phyloP scores from a whole-genome alignment of 2,797 vertebrate genomes.

The Cirrhinus mrigala region DNA sequence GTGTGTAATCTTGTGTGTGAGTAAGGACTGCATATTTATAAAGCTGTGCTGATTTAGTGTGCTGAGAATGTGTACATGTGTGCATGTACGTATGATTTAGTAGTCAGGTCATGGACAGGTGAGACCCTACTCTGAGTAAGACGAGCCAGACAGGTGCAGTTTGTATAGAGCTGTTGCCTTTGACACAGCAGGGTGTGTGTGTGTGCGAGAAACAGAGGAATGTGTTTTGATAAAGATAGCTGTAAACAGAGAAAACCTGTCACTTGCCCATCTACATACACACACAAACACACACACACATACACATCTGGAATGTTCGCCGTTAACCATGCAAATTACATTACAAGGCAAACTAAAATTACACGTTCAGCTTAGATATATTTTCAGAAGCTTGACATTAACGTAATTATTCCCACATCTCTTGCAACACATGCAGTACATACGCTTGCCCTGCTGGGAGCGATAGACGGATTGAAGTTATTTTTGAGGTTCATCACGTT shows the following conservation, averaged over 20 bases:
- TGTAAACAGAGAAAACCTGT: constrained; percentile 49
- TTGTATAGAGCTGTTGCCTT: constrained; percentile 51
- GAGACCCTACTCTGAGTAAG: constrained; percentile 39
- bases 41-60: constrained; percentile 46
- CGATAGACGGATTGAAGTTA: constrained; percentile 13
- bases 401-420: constrained; percentile 35
- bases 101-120: constrained; percentile 52
- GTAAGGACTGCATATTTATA: constrained; percentile 41
- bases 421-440: constrained; percentile 17
- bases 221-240: constrained; percentile 52
- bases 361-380: constrained; percentile 18
- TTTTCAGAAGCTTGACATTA: constrained; percentile 45
- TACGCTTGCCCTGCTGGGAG: not conserved
- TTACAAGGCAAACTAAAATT: constrained; percentile 36
- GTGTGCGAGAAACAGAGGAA: constrained; percentile 40
- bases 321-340: constrained; percentile 31
- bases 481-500: constrained; percentile 32
- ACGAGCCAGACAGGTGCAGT: constrained; percentile 40
- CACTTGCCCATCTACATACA: constrained; percentile 29
- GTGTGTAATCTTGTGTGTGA: constrained; percentile 33
- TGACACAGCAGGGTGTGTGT: constrained; percentile 50
- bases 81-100: constrained; percentile 49
- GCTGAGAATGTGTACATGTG: constrained; percentile 41
- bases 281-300: not conserved
- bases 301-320: constrained; percentile 46